These are phyloP conservation scores for Sapajus apella DNA, from an alignment of 2,113 vertebrate genomes.

Conservation along the genomic window DNA sequence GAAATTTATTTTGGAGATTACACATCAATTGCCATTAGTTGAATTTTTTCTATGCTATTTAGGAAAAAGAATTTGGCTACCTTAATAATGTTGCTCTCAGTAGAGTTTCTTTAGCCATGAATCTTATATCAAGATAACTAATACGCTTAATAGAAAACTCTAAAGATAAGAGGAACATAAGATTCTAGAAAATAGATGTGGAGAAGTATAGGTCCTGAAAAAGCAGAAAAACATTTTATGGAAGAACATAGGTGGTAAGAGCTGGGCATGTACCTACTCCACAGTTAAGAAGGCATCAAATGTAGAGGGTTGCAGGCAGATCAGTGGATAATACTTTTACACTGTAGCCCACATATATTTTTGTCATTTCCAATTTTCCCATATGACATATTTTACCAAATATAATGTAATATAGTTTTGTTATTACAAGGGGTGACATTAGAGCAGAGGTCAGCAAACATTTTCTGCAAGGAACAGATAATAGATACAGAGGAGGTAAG, in stretches of 20 bases:
- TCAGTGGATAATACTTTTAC: neutral
- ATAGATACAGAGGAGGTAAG: neutral
- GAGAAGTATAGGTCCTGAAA: neutral
- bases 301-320: neutral
- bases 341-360: neutral
- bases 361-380: neutral
- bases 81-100: neutral
- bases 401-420: neutral
- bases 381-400: neutral
- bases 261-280: neutral
- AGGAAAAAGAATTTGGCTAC: neutral
- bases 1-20: neutral
- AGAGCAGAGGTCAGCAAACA: neutral
- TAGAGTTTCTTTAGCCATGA: neutral
- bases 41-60: neutral
- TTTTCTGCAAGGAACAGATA: neutral
- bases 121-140: neutral
- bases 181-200: neutral
- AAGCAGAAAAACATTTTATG: neutral
- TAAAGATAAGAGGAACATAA: neutral
- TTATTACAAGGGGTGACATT: neutral
- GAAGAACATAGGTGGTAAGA: neutral
- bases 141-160: neutral
- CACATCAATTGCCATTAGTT: neutral
- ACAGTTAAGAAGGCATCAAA: neutral